Conservation (phyloP, 2,113 vertebrate species). For the Grallaria varia region DNA sequence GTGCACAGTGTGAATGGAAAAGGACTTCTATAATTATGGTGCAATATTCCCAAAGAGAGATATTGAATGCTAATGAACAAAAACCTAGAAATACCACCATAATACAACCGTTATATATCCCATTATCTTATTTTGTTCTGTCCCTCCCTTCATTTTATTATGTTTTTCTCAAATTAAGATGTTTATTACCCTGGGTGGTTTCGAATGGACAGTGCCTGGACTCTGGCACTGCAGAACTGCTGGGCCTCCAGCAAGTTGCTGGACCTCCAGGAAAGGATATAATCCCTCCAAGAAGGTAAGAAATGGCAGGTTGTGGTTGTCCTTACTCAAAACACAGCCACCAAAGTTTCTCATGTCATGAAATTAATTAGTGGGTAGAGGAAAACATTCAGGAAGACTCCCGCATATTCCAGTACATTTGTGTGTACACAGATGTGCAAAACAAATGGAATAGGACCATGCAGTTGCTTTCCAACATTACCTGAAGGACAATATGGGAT, state of each 20-base stretch:
- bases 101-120: neutral
- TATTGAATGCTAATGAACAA: neutral
- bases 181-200: neutral
- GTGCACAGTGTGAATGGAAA: neutral
- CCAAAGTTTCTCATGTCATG: accelerated
- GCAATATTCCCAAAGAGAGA: neutral
- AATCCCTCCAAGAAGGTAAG: neutral
- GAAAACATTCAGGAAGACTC: neutral
- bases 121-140: neutral
- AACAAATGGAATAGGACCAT: neutral
- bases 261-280: neutral
- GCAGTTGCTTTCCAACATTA: neutral
- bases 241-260: neutral
- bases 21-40: neutral
- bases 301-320: neutral
- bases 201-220: neutral
- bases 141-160: neutral
- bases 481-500: neutral
- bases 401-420: accelerated
- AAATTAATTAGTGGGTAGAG: neutral
- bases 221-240: neutral
- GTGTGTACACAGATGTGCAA: accelerated
- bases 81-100: neutral
- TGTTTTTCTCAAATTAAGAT: neutral
- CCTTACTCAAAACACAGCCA: neutral